Evolutionary conservation across 2,797 vertebrate genomes (phyloP).

Genomic region (Enteromius anoplus): DNA sequence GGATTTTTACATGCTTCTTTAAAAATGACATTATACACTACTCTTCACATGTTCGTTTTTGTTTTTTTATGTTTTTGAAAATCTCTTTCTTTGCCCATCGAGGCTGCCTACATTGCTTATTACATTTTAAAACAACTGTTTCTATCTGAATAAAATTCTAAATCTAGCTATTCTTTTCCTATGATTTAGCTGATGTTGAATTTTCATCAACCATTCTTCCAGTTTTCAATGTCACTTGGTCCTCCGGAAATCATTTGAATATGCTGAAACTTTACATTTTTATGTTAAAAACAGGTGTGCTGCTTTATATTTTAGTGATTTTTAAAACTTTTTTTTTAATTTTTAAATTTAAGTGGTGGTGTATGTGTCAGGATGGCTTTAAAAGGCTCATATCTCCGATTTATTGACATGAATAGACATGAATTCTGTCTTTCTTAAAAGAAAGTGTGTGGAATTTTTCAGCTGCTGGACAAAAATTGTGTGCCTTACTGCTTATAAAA

Average conservation of each 20-base stretch:
- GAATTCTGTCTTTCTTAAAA: neutral
- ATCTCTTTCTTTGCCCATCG: neutral
- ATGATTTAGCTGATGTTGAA: neutral
- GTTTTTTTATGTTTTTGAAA: neutral
- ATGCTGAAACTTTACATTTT: neutral
- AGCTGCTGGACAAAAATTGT: neutral
- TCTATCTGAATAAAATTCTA: neutral
- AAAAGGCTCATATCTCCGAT: neutral
- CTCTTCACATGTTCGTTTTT: neutral
- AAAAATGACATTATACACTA: neutral
- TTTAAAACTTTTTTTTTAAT: too few species aligned
- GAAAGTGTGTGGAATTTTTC: neutral
- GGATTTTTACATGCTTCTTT: neutral
- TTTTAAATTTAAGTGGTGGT: neutral
- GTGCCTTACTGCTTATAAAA: slow-evolving; percentile 6
- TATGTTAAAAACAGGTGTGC: neutral
- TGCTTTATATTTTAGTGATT: slow-evolving; percentile 3
- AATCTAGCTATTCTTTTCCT: neutral
- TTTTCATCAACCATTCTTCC: neutral
- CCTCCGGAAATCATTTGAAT: neutral
- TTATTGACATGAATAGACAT: too few species aligned
- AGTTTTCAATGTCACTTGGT: neutral
- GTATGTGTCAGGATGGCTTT: neutral
- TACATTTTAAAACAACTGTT: neutral
- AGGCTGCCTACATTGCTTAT: neutral